Percentiles rank a stretch among this genome's conserved stretches.
Evolutionary conservation across 2,113 vertebrate genomes (phyloP).

Genomic region (Heteronetta atricapilla): DNA sequence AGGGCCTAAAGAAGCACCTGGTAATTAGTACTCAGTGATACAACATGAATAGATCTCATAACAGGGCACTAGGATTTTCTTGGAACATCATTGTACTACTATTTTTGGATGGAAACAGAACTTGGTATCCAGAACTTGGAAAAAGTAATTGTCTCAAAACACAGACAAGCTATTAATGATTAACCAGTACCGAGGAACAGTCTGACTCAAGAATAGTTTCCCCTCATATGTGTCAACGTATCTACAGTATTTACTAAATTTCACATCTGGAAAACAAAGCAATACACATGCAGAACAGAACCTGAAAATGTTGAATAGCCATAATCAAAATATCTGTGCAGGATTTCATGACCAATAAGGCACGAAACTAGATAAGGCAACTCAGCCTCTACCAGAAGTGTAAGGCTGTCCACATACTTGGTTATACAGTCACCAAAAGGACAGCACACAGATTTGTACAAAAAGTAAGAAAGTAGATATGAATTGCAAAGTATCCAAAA

Average conservation of each 20-base stretch:
- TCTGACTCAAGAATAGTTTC: not conserved
- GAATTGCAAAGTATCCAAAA: not conserved
- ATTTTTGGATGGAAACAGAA: slow-evolving; percentile 41
- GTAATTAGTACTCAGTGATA: slow-evolving; percentile 39
- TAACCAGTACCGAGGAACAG: not conserved
- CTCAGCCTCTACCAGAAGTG: not conserved
- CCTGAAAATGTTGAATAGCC: not conserved
- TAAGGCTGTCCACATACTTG: not conserved
- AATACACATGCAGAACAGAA: not conserved
- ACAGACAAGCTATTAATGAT: not conserved
- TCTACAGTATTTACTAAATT: not conserved
- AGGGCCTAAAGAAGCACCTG: slow-evolving; percentile 23
- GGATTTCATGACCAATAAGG: not conserved
- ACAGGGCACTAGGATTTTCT: not conserved
- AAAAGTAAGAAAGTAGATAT: not conserved
- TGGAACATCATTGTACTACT: not conserved
- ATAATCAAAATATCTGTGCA: not conserved
- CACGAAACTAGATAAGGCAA: not conserved
- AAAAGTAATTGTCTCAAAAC: not conserved
- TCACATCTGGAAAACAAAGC: not conserved
- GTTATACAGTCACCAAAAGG: not conserved
- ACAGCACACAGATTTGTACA: not conserved
- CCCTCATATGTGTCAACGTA: not conserved
- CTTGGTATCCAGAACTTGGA: not conserved
- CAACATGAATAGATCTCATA: not conserved